Evolutionary conservation across 1,140 invertebrate genomes (phyloP), one percentile per base, ranked within the genome.

Genomic region (Drosophila guanche): DNA sequence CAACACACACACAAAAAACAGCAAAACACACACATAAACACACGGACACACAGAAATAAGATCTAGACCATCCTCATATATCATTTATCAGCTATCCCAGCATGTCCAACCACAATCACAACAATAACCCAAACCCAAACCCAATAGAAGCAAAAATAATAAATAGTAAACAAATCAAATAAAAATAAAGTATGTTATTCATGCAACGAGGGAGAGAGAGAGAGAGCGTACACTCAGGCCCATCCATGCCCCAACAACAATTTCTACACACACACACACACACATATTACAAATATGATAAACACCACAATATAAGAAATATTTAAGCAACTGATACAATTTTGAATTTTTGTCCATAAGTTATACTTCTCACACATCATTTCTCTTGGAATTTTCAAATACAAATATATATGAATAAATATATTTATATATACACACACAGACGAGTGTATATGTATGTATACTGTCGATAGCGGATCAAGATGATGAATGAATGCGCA

Each of bases 331-430:
- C 56, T 42, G 69, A 74, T 55, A 59, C 79, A 73, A 62, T 66
- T 80, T 63, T 84, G 76, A 84, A 85, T 79, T 71, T 75, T 75
- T 84, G 80, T 85, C 79, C 80, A 81, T 74, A 79, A 74, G 76
- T 58, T 58, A 43, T 16, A 43, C 42, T 55, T 67, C 66, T 79
- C 80, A 85, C 66, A 74, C 56, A 72, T 79, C 46, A 61, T 79
- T 80, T 80, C 76, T 86, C 72, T 84, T 84, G 79, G 56, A 84
- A 76, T 55, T 84, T 75, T 72, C 76, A 58, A 85, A 76, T 37
- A 37, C 10, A 37, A 12, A 37, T 37, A 37, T 37, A 37, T 12
- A 76, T 61, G 76, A 40, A 75, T 42, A 20, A 14, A 54, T 42
- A 56, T 58, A 51, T 63, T 43, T 59, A 52, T 62, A 50, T 60